Evolutionary conservation across 2,797 vertebrate genomes (phyloP).

Genomic region (Siniperca obscura): DNA sequence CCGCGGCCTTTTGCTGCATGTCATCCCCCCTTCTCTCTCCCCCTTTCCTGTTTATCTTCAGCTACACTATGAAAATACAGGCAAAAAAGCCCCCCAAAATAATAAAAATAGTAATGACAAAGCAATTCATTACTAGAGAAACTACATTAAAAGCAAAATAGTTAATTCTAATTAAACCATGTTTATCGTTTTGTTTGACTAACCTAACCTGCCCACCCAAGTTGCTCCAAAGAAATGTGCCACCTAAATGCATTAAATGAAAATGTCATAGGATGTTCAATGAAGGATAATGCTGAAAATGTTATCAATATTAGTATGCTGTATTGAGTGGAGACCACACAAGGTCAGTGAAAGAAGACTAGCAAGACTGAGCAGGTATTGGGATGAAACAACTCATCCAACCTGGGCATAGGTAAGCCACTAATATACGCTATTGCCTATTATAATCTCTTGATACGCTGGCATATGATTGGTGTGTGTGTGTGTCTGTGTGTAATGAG

Average conservation of each 20-base stretch:
- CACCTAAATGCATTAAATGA: conserved; percentile 8
- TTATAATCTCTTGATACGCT: conserved; percentile 68
- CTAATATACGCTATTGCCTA: conserved; percentile 54
- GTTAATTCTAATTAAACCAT: background rate
- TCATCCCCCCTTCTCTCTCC: too few species aligned
- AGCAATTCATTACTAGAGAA: too few species aligned
- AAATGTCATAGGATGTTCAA: conserved; percentile 13
- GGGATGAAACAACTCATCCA: conserved; percentile 45
- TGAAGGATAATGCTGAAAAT: background rate
- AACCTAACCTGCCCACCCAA: background rate
- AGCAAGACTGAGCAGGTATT: conserved; percentile 23
- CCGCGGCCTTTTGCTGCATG: too few species aligned
- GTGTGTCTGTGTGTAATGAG: conserved; percentile 40
- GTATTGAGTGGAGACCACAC: conserved; percentile 16
- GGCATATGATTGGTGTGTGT: conserved; percentile 57
- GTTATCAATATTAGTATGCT: conserved; percentile 7
- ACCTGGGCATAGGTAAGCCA: conserved; percentile 45
- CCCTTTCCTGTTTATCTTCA: too few species aligned
- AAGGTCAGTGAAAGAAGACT: conserved; percentile 52
- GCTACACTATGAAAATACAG: too few species aligned
- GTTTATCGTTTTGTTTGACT: background rate
- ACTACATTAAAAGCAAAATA: conserved; percentile 1
- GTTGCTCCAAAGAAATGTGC: conserved; percentile 6
- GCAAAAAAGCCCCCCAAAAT: too few species aligned
- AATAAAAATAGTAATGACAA: background rate